These are phyloP conservation scores for Ridgeia piscesae DNA, from an alignment of 1,140 invertebrate genomes.

Conservation along the genomic window DNA sequence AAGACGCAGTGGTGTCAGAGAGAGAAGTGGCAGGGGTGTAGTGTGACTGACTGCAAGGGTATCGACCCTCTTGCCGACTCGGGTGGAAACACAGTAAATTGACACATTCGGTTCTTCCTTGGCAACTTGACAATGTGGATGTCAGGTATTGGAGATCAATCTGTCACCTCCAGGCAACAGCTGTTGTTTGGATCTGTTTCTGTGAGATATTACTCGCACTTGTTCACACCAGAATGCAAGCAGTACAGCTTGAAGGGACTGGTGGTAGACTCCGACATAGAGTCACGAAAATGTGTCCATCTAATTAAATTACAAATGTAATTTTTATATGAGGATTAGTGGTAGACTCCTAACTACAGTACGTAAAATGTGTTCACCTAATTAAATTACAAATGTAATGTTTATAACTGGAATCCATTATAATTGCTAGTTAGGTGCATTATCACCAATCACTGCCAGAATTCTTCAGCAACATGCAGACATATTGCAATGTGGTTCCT, in stretches of 20 bases:
- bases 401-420: no score
- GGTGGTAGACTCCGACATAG: no score
- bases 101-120: not conserved
- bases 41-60: not conserved
- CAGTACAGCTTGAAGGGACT: no score
- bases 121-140: not conserved
- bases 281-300: no score
- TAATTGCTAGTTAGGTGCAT: not conserved
- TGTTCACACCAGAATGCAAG: no score
- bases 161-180: not conserved
- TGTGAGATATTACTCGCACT: no score
- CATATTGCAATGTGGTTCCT: not conserved
- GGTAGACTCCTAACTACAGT: no score
- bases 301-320: no score
- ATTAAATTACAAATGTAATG: no score
- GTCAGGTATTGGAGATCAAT: not conserved
- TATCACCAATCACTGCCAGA: not conserved
- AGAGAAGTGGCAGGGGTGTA: not conserved
- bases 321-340: no score
- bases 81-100: not conserved
- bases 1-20: not conserved
- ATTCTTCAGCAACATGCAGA: not conserved
- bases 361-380: no score
- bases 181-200: not conserved
- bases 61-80: not conserved